phyloP scores from a whole-genome alignment of 2,113 vertebrate species.

The Alethe castanea region DNA sequence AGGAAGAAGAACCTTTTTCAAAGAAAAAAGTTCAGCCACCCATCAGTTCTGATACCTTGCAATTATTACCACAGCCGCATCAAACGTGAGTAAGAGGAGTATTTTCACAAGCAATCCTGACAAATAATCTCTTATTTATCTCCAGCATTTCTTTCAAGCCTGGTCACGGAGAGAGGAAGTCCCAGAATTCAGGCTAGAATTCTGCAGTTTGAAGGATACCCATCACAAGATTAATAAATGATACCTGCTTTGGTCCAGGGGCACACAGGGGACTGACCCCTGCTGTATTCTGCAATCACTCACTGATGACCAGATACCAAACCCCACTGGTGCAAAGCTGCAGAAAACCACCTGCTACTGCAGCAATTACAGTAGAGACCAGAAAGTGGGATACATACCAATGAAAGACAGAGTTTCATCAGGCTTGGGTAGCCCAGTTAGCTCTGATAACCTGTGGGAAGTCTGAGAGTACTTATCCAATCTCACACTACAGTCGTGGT shows the following conservation, averaged over 20 bases:
- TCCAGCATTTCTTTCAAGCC: neutral
- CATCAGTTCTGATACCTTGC: neutral
- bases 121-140: neutral
- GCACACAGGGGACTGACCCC: neutral
- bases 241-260: neutral
- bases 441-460: neutral
- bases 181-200: neutral
- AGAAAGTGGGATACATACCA: neutral
- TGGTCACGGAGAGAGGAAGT: fast-evolving
- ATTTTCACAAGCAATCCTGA: neutral
- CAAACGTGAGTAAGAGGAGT: neutral
- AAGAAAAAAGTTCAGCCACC: neutral
- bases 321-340: neutral
- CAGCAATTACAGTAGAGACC: neutral
- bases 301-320: neutral
- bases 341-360: neutral
- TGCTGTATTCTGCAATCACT: neutral
- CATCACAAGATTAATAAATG: neutral
- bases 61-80: neutral
- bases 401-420: neutral
- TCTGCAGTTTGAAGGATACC: neutral
- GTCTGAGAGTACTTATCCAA: neutral
- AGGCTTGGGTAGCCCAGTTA: neutral
- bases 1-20: neutral
- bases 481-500: neutral